These are phyloP conservation scores for Drosophila robusta DNA, from an alignment of 2,888 invertebrate species.

Conservation along the genomic window DNA sequence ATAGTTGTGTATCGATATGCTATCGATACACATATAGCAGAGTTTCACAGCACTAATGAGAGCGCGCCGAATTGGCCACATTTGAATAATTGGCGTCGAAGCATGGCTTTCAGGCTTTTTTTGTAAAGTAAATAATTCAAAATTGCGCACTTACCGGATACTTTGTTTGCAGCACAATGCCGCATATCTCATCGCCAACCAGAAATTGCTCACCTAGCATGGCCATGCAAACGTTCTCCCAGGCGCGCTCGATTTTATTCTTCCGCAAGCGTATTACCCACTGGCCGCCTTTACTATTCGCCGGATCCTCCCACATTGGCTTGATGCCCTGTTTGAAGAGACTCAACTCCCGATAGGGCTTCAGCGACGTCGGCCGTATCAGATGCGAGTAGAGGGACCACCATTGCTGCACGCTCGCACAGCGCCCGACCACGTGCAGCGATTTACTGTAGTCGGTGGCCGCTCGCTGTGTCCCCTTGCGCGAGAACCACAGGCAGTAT, in stretches of 20 bases:
- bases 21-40: conserved; percentile 20
- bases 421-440: conserved; percentile 94
- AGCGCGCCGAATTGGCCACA: conserved; percentile 10
- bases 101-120: conserved; percentile 40
- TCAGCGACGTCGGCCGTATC: conserved; percentile 94
- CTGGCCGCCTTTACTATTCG: conserved; percentile 98
- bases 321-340: conserved; percentile 98
- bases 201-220: conserved; percentile 99
- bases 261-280: conserved; percentile 98
- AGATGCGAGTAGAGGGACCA: conserved; percentile 98
- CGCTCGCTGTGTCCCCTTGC: conserved; percentile 86
- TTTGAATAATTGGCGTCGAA: conserved; percentile 15
- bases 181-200: conserved; percentile 99
- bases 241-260: conserved; percentile 97
- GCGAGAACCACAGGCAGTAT: conserved; percentile 96
- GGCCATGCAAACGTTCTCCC: conserved; percentile 99
- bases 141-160: conserved; percentile 87
- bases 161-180: conserved; percentile 97
- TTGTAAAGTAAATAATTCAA: background rate
- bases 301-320: conserved; percentile 99
- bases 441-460: conserved; percentile 86
- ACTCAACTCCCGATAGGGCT: conserved; percentile 96
- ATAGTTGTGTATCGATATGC: conserved; percentile 22
- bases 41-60: conserved; percentile 51
- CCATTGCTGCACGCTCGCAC: conserved; percentile 98